A percentile compares a stretch with the other conserved stretches of the same genome.
Conservation (phyloP, 2,797 vertebrate species). For the Myioborus melanocephalus region DNA sequence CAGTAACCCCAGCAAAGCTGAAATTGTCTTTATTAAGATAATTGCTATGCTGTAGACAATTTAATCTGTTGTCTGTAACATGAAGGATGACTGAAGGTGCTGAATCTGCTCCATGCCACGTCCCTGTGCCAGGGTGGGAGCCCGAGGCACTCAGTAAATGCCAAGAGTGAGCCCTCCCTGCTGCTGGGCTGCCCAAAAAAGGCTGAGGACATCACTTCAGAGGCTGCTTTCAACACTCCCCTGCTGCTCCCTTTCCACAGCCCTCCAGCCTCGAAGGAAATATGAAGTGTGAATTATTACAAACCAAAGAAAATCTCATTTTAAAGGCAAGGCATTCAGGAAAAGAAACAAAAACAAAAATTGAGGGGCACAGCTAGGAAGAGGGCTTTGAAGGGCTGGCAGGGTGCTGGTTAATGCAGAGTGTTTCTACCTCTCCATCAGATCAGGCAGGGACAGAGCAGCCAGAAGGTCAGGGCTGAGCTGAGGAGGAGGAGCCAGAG, state of each 20-base stretch:
- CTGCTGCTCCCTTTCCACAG: background rate
- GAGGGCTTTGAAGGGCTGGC: background rate
- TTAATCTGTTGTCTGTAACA: constrained; percentile 19
- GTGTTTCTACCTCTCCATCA: background rate
- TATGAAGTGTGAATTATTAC: background rate
- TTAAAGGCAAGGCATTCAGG: background rate
- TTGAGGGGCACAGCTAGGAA: background rate
- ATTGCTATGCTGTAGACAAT: constrained; percentile 29
- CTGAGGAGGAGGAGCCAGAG: background rate
- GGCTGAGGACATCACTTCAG: background rate
- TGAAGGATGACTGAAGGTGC: background rate
- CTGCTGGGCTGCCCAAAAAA: background rate
- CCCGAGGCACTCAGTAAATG: rapidly evolving
- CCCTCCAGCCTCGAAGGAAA: background rate
- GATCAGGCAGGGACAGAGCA: background rate
- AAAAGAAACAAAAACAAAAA: background rate
- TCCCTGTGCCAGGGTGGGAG: background rate
- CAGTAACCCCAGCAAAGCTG: constrained; percentile 20
- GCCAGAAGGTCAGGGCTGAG: background rate
- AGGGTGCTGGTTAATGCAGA: background rate
- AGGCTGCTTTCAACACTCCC: background rate
- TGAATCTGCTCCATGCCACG: background rate
- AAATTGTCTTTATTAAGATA: constrained; percentile 44
- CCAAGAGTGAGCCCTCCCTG: background rate
- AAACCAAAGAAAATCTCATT: background rate